Conservation (phyloP, 2,888 invertebrate species). For the Conomelus anceps region DNA sequence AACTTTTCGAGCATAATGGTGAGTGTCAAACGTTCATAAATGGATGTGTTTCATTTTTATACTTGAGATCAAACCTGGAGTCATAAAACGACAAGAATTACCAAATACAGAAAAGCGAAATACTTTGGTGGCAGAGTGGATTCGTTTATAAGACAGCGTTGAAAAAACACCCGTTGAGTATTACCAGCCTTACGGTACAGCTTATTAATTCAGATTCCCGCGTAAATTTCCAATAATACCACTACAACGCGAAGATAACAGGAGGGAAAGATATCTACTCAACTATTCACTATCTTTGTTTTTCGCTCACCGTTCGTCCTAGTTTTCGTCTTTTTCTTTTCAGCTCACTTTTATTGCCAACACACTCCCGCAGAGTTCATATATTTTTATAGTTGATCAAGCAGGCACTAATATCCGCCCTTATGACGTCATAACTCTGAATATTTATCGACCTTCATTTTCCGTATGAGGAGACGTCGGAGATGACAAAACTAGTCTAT, state of each 20-base stretch:
- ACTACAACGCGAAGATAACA: neutral
- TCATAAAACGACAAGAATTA: neutral
- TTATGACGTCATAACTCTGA: neutral
- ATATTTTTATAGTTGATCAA: neutral
- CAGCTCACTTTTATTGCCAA: neutral
- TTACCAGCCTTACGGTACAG: neutral
- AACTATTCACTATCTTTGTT: neutral
- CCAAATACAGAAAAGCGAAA: neutral
- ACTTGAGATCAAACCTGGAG: neutral
- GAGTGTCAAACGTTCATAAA: neutral
- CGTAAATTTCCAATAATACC: neutral
- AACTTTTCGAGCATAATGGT: neutral
- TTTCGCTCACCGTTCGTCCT: neutral
- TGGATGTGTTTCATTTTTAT: neutral
- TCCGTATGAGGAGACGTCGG: neutral
- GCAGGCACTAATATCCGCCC: neutral
- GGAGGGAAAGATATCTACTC: neutral
- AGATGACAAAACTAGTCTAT: neutral
- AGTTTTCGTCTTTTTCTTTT: neutral
- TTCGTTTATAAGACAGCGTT: neutral
- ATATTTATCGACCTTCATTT: neutral
- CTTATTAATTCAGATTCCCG: neutral
- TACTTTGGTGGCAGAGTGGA: neutral
- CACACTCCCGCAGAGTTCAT: neutral
- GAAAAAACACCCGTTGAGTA: neutral